phyloP scores from a whole-genome alignment of 2,888 invertebrate species.

The Diloba caeruleocephala region DNA sequence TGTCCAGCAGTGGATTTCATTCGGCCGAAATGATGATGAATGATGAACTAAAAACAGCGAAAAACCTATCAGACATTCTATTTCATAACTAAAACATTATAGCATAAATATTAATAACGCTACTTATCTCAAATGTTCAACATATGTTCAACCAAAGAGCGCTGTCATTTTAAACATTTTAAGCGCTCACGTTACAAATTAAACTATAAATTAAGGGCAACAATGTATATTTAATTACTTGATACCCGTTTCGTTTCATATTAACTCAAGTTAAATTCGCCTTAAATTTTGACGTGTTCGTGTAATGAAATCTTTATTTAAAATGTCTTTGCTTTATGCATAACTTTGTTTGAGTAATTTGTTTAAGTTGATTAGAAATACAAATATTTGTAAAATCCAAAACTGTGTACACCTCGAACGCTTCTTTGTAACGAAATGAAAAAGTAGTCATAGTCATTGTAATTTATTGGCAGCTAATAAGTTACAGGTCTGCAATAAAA shows the following conservation, averaged over 20 bases:
- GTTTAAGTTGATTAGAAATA: too few species aligned
- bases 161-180: constrained; percentile 15
- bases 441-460: too few species aligned
- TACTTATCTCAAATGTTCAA: constrained; percentile 26
- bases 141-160: constrained; percentile 38
- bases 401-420: too few species aligned
- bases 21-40: too few species aligned
- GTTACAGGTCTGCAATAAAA: too few species aligned
- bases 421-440: too few species aligned
- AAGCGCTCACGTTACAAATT: constrained; percentile 35
- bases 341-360: constrained; percentile 3
- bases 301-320: constrained; percentile 30
- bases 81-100: too few species aligned
- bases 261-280: constrained; percentile 34
- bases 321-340: constrained; percentile 10
- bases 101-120: constrained; percentile 24
- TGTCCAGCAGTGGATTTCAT: too few species aligned
- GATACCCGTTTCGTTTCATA: constrained; percentile 41
- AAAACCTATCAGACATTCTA: too few species aligned
- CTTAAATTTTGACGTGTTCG: constrained; percentile 25
- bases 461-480: too few species aligned
- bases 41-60: too few species aligned
- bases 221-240: constrained; percentile 56
- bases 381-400: too few species aligned
- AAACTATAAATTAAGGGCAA: constrained; percentile 48